These are phyloP conservation scores for Eublepharis macularius DNA, from an alignment of 2,113 vertebrate genomes.

Conservation along the genomic window DNA sequence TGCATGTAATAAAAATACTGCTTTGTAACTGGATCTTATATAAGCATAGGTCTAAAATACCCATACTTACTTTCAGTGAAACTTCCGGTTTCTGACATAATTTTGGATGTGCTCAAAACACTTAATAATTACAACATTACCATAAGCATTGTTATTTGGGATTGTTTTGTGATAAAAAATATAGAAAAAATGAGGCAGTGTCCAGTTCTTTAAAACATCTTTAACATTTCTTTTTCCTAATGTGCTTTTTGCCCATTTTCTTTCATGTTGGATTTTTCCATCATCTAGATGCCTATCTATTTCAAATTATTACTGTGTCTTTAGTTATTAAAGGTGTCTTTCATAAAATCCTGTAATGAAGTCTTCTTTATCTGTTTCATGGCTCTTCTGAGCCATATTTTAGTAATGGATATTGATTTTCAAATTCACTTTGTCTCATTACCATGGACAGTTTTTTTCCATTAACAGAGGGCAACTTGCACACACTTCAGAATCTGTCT, in stretches of 20 bases:
- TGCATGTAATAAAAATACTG: background rate
- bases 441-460: conserved; percentile 82
- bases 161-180: background rate
- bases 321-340: background rate
- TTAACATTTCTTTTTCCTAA: background rate
- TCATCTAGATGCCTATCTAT: background rate
- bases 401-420: background rate
- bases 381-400: background rate
- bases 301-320: background rate
- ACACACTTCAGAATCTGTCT: conserved; percentile 88
- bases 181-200: background rate
- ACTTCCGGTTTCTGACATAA: too few species aligned
- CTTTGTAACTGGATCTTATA: background rate
- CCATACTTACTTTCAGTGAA: background rate
- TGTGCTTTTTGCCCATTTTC: background rate
- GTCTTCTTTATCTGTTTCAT: background rate
- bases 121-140: too few species aligned
- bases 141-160: background rate
- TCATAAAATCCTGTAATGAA: background rate
- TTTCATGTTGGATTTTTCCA: background rate
- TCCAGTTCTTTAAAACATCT: background rate
- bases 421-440: conserved; percentile 15
- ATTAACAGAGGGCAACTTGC: conserved; percentile 84
- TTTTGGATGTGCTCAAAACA: too few species aligned
- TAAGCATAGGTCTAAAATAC: background rate